Evolutionary conservation across 2,797 vertebrate genomes (phyloP).

Genomic region (Rhincodon typus): DNA sequence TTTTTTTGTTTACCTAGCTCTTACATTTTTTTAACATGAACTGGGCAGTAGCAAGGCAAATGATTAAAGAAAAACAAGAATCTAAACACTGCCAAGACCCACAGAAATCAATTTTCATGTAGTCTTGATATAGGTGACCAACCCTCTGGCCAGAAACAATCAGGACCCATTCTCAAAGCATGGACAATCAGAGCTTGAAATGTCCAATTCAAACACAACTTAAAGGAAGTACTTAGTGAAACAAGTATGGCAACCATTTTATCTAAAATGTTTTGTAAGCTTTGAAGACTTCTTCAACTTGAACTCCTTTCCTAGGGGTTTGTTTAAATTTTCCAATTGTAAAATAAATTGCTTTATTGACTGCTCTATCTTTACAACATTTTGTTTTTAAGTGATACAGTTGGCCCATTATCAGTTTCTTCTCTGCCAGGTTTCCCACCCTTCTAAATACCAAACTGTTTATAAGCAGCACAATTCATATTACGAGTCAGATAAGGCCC

Average conservation of each 20-base stretch:
- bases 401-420: neutral
- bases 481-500: neutral
- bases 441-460: neutral
- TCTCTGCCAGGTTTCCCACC: neutral
- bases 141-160: neutral
- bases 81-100: neutral
- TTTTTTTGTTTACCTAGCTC: neutral
- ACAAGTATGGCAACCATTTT: neutral
- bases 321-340: neutral
- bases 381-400: neutral
- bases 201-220: neutral
- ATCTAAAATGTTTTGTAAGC: neutral
- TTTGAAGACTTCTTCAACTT: neutral
- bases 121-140: neutral
- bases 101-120: neutral
- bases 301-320: neutral
- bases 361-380: neutral
- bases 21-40: neutral
- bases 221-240: neutral
- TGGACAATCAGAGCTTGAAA: neutral
- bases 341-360: neutral
- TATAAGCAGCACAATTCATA: neutral
- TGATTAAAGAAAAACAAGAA: neutral
- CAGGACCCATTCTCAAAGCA: neutral
- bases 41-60: neutral